These are phyloP conservation scores for Trachurus trachurus DNA, from an alignment of 2,797 vertebrate genomes.

Conservation along the genomic window DNA sequence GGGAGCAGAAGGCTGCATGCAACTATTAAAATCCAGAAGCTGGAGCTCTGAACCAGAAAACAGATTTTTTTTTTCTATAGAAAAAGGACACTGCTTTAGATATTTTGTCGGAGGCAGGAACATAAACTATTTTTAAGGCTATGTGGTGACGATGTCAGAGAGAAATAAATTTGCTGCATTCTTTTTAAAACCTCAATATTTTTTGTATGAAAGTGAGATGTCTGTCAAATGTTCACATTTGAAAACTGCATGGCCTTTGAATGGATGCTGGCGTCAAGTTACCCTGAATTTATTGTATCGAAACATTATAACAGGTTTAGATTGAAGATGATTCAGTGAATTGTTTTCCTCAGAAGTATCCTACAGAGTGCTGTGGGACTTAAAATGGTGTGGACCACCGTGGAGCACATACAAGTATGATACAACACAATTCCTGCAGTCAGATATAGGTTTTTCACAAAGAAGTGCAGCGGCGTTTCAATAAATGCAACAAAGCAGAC, in stretches of 20 bases:
- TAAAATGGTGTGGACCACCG: background rate
- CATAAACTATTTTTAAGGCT: background rate
- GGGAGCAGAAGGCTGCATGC: constrained; percentile 73
- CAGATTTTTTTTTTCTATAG: background rate
- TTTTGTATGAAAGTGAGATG: background rate
- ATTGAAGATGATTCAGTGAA: background rate
- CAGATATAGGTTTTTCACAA: background rate
- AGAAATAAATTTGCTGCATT: background rate
- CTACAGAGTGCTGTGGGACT: background rate
- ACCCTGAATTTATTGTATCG: background rate
- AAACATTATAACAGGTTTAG: background rate
- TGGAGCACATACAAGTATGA: background rate
- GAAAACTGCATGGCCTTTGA: background rate
- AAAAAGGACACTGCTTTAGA: constrained; percentile 26
- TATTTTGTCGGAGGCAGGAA: constrained; percentile 13
- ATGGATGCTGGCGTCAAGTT: background rate
- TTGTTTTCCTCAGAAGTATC: background rate
- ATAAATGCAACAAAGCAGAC: no score
- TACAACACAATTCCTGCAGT: background rate
- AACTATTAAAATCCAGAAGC: constrained; percentile 52
- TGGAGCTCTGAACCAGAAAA: constrained; percentile 18
- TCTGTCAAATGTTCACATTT: background rate
- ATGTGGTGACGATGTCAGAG: background rate
- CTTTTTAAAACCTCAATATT: background rate
- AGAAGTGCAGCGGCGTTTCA: background rate